A percentile compares a stretch with the other conserved stretches of the same genome.
Conservation (phyloP, 2,888 invertebrate species). For the Machimus rusticus region DNA sequence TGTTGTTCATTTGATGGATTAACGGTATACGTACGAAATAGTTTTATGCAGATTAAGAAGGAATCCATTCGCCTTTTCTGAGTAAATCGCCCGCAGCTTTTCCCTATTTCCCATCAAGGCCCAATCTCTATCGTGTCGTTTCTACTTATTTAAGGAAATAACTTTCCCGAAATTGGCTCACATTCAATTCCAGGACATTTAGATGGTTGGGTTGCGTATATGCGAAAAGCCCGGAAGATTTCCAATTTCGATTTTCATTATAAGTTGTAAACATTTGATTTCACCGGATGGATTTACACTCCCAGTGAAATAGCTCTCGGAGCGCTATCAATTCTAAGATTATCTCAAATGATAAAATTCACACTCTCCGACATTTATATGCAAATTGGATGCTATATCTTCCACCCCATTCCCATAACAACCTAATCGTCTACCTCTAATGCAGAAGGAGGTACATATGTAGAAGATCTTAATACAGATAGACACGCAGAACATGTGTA, state of each 20-base stretch:
- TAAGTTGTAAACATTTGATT: conserved; percentile 5
- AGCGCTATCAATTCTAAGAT: neutral
- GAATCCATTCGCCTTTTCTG: conserved; percentile 18
- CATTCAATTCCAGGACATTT: conserved; percentile 23
- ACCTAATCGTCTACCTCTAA: neutral
- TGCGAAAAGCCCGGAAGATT: neutral
- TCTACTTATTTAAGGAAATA: conserved; percentile 13
- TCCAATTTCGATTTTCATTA: neutral
- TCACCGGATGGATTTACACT: neutral
- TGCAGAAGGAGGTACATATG: neutral
- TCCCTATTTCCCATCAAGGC: neutral
- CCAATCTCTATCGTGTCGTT: neutral
- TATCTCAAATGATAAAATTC: neutral
- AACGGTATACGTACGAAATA: conserved; percentile 15
- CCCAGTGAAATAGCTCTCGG: neutral
- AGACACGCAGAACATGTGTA: neutral
- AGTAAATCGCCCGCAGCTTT: conserved; percentile 9
- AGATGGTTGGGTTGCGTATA: conserved; percentile 10
- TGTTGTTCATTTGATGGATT: conserved; percentile 40
- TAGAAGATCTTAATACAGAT: neutral
- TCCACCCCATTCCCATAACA: neutral
- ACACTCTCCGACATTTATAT: neutral
- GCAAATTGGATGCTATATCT: neutral
- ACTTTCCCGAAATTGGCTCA: neutral
- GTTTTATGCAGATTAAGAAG: conserved; percentile 39